These are phyloP conservation scores for Ormyrus labotus DNA, from an alignment of 2,888 invertebrate species.

Conservation along the genomic window DNA sequence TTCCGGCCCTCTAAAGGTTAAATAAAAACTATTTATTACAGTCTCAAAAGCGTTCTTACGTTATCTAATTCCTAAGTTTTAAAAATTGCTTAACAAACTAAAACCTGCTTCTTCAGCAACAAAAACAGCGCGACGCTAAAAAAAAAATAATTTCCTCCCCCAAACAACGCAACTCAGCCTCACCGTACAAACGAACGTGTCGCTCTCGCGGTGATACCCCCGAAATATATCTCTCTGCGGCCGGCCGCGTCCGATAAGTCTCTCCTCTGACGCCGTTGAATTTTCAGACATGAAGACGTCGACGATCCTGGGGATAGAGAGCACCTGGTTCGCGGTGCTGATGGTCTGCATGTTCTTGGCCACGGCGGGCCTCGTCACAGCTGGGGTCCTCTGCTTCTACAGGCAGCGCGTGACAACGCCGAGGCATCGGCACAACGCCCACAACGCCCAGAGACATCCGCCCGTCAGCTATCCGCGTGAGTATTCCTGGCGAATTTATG, in stretches of 20 bases:
- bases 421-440: slow-evolving; percentile 72
- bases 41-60: too few species aligned
- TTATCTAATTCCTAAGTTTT: too few species aligned
- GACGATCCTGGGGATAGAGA: slow-evolving; percentile 84
- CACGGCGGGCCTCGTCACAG: slow-evolving; percentile 83
- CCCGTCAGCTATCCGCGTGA: slow-evolving; percentile 74
- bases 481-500: slow-evolving; percentile 43
- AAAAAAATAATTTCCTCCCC: too few species aligned
- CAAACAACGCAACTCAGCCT: too few species aligned
- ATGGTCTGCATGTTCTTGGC: slow-evolving; percentile 84
- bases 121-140: too few species aligned
- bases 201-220: too few species aligned
- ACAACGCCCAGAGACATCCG: slow-evolving; percentile 72
- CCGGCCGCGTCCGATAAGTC: not conserved
- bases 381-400: slow-evolving; percentile 86
- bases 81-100: too few species aligned
- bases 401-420: slow-evolving; percentile 79
- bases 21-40: too few species aligned
- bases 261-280: slow-evolving; percentile 1
- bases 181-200: too few species aligned
- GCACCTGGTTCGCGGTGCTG: slow-evolving; percentile 86
- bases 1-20: too few species aligned
- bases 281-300: slow-evolving; percentile 79
- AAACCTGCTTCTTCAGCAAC: too few species aligned
- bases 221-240: not conserved